Conservation (phyloP, 2,888 invertebrate species). For the Cyaniris semiargus region DNA sequence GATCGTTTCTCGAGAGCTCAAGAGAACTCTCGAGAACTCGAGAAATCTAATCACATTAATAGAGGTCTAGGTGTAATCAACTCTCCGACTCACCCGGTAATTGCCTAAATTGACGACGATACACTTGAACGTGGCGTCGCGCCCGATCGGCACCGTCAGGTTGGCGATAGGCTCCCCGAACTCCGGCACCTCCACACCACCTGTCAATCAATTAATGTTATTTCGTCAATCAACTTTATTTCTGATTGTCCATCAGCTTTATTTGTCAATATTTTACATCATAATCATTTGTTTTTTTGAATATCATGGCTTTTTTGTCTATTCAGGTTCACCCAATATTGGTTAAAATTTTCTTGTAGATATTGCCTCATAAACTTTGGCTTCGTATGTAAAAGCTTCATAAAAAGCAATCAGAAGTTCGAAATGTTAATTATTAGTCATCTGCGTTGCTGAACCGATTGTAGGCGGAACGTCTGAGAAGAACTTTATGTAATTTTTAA, state of each 20-base stretch:
- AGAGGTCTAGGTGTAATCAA: constrained; percentile 33
- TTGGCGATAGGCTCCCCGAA: constrained; percentile 92
- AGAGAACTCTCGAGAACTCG: neutral
- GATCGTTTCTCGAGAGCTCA: neutral
- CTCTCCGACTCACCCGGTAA: constrained; percentile 86
- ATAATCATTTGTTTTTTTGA: neutral
- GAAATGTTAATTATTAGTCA: neutral
- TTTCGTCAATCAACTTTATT: constrained; percentile 32
- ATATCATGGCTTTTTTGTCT: neutral
- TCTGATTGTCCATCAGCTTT: neutral
- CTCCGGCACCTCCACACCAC: constrained; percentile 88
- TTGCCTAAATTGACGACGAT: constrained; percentile 92
- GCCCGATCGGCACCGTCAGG: constrained; percentile 90
- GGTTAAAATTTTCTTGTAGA: neutral
- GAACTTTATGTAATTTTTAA: neutral
- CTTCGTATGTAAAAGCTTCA: neutral
- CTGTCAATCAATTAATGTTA: constrained; percentile 51
- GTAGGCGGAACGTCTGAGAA: neutral
- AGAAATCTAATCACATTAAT: constrained; percentile 8
- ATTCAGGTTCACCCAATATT: neutral
- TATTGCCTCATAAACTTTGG: neutral
- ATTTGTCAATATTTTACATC: neutral
- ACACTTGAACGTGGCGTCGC: constrained; percentile 94
- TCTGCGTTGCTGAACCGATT: neutral
- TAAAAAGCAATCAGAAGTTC: neutral